Percentiles rank a stretch among this genome's conserved stretches.
Conservation (phyloP, 1,140 invertebrate genomes). For the Drosophila seguyi region DNA sequence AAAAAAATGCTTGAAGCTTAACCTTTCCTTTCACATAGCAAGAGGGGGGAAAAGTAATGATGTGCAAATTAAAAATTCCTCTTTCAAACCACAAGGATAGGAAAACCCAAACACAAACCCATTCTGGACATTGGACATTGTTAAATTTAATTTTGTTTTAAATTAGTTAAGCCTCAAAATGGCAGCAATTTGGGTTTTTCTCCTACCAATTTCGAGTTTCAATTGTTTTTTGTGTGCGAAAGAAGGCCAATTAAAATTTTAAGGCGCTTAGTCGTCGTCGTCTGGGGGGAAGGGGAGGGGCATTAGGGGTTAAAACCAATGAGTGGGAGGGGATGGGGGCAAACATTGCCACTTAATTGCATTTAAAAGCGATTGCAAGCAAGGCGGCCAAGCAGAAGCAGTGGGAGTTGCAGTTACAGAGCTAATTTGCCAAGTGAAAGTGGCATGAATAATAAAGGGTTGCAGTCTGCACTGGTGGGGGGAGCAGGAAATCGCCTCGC, state of each 20-base stretch:
- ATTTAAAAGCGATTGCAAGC: slow-evolving; percentile 71
- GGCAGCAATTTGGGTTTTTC: slow-evolving; percentile 20
- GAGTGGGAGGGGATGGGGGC: slow-evolving; percentile 4
- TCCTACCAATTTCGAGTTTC: slow-evolving; percentile 60
- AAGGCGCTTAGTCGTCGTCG: slow-evolving; percentile 48
- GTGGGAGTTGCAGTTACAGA: slow-evolving; percentile 56
- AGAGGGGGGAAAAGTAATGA: slow-evolving; percentile 51
- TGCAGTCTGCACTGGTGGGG: slow-evolving; percentile 1
- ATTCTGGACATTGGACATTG: slow-evolving; percentile 2
- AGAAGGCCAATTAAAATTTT: slow-evolving; percentile 77
- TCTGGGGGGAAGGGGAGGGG: background rate
- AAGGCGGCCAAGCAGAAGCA: slow-evolving; percentile 3
- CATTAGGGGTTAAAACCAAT: slow-evolving; percentile 5
- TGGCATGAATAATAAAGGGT: slow-evolving; percentile 77
- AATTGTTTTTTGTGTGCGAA: slow-evolving; percentile 47
- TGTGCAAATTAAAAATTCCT: slow-evolving; percentile 79
- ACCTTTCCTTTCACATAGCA: slow-evolving; percentile 72
- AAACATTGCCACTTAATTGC: slow-evolving; percentile 79
- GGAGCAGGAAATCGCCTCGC: background rate
- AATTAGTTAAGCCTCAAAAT: slow-evolving; percentile 25
- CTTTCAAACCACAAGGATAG: slow-evolving; percentile 12
- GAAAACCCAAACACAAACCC: slow-evolving; percentile 1
- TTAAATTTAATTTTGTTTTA: slow-evolving; percentile 19
- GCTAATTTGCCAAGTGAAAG: slow-evolving; percentile 82
- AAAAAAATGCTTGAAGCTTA: slow-evolving; percentile 29